These are phyloP conservation scores for Drosophila atroscutellata DNA, from an alignment of 2,888 invertebrate species.

Conservation along the genomic window DNA sequence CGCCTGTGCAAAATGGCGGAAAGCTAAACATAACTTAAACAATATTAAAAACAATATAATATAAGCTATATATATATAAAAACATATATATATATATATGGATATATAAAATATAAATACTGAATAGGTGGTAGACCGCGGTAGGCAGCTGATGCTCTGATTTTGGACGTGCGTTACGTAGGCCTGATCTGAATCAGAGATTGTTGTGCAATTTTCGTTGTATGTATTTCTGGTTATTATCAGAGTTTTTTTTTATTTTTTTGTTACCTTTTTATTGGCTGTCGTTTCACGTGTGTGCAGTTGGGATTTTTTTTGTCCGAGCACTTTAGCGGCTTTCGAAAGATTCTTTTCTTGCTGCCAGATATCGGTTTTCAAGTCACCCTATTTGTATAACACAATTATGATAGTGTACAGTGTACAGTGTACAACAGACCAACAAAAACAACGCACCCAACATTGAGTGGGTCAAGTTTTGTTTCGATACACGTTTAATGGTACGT, in stretches of 20 bases:
- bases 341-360: constrained; percentile 86
- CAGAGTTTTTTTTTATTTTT: constrained; percentile 15
- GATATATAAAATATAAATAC: not conserved
- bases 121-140: constrained; percentile 14
- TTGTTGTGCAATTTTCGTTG: constrained; percentile 36
- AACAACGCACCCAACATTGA: constrained; percentile 18
- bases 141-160: constrained; percentile 19
- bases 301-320: constrained; percentile 86
- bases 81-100: constrained; percentile 4
- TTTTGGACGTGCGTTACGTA: constrained; percentile 34
- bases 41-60: constrained; percentile 19
- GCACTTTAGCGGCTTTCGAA: constrained; percentile 86
- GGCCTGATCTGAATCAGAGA: constrained; percentile 39
- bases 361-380: constrained; percentile 85
- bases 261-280: constrained; percentile 85
- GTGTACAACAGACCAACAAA: constrained; percentile 24
- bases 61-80: not conserved
- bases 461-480: constrained; percentile 5
- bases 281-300: constrained; percentile 85
- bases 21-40: constrained; percentile 39
- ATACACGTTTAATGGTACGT: constrained; percentile 13
- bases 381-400: constrained; percentile 80
- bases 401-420: constrained; percentile 42
- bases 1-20: constrained; percentile 53
- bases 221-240: not conserved